Evolutionary conservation across 2,888 invertebrate species (phyloP), one percentile per base, ranked within the genome.

Genomic region (Dasysyrphus albostriatus): DNA sequence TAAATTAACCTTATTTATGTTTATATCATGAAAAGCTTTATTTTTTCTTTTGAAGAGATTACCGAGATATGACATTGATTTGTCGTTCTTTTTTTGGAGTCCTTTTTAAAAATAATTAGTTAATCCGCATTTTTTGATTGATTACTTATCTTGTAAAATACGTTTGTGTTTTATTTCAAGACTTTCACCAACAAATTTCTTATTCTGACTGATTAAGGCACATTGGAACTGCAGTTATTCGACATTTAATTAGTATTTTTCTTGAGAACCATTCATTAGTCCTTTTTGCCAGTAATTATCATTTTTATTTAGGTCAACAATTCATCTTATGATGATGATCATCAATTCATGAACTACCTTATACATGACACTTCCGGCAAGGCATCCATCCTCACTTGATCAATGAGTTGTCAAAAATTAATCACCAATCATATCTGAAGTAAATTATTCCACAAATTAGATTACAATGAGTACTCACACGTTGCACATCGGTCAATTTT

Each of bases 391-490:
- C 69, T 56, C 9, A 37, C 69, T 19, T 49, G 74, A 61, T 79
- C 56, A 54, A 47, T 39, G 67, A 69, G 79, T 69, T 83, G 83
- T 78, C 79, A 78, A 83, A 83, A 78, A 78, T 83, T 83, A 83
- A 83, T 78, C 78, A 67, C 51, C 73, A 67, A 77, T 72, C 49
- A 58, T 72, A 72, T 72, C 82, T 82, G 49, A 73, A 67, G 78
- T 73, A 73, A 78, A 67, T 73, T 73, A 79, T 79, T 54, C 10
- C n/a, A 59, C 47, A 70, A 79, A 83, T 79, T 83, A 74, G 69
- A 63, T 69, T 65, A 73, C 67, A 59, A 37, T 51, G 10, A 65
- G 59, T 78, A 58, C 67, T 58, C 58, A 0, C 34, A 34, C 9
- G 16, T 32, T 4, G 37, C 47, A 54, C 72, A 77, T 78, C 83